Base-by-base conservation (phyloP, 2,113 vertebrate genomes). In the Ceyx melanurus region DNA sequence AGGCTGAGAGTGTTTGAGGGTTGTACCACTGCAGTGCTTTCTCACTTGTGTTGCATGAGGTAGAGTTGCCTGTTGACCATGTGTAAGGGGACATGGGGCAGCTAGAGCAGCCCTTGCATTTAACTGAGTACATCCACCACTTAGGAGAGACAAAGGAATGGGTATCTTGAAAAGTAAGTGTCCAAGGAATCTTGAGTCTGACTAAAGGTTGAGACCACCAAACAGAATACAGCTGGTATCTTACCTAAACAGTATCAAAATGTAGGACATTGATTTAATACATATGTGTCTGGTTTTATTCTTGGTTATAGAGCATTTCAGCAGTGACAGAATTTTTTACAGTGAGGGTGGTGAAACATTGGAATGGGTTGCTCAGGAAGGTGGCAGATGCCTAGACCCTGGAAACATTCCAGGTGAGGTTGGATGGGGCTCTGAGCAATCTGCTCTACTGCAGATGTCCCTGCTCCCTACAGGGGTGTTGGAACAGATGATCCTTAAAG, bases 241-340 rank as follows among this genome's bases (percentile, higher is more conserved):
- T 46, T 74, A 42, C 16, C 15, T 50, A 56, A 54, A 66, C 8
- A 70, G 7, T 13, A 35, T 6, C 40, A 61, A 71, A 73, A 62
- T 6, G 21, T 8, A 42, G 46, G 48, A 22, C 10, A 37, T 35
- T 5, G 8, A 12, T 68, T 67, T 65, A 72, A 42, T 5, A 82
- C 33, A 21, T 15, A 15, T 3, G 2, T 51, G 4, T 37, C 28
- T 18, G 9, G 1, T 7, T 13, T 26, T 7, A 18, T 21, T 71
- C 37, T 48, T 46, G 57, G 14, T 53, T 61, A 29, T 20, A 33
- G 26, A 66, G 8, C 10, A 60, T 66, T 29, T 40, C 1, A 2
- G 12, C 12, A 10, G 18, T 0, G 0, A 31, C 6, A n/a, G 31
- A 57, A n/a, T n/a, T 21, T 57, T n/a, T 57, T n/a, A n/a, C 29